Percentiles rank a stretch among this genome's conserved stretches.
phyloP scores from a whole-genome alignment of 2,888 invertebrate species.

The Rhamnusium bicolor region DNA sequence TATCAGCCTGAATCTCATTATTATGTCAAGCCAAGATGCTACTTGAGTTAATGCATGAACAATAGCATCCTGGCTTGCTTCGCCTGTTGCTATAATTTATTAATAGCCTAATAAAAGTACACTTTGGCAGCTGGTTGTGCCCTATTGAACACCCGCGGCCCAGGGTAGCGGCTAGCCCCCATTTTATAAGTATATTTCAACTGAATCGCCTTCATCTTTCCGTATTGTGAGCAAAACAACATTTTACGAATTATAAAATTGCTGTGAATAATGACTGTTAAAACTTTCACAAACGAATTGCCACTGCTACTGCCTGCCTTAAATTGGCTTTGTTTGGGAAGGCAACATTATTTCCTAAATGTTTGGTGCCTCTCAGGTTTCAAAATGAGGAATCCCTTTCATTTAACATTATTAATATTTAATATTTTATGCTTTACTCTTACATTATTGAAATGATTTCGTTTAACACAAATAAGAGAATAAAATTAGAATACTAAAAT shows the following conservation, averaged over 20 bases:
- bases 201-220: conserved; percentile 58
- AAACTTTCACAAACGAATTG: conserved; percentile 61
- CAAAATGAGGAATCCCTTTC: conserved; percentile 18
- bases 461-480: background rate
- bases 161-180: conserved; percentile 56
- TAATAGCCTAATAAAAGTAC: conserved; percentile 72
- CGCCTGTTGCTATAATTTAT: conserved; percentile 72
- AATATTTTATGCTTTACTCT: conserved; percentile 8
- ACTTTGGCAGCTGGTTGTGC: conserved; percentile 55
- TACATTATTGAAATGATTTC: conserved; percentile 12
- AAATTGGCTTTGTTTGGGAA: conserved; percentile 57
- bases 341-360: conserved; percentile 43
- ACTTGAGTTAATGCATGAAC: conserved; percentile 71
- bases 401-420: conserved; percentile 26
- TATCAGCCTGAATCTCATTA: conserved; percentile 72
- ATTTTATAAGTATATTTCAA: conserved; percentile 65
- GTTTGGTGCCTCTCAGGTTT: conserved; percentile 23
- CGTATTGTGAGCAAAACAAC: conserved; percentile 64
- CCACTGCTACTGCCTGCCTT: conserved; percentile 47
- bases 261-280: conserved; percentile 65
- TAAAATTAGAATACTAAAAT: background rate
- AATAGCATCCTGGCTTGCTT: conserved; percentile 67
- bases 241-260: conserved; percentile 60
- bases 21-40: conserved; percentile 72
- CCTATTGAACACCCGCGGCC: conserved; percentile 56